phyloP scores from a whole-genome alignment of 2,888 invertebrate genomes.

The Phortica okadai region DNA sequence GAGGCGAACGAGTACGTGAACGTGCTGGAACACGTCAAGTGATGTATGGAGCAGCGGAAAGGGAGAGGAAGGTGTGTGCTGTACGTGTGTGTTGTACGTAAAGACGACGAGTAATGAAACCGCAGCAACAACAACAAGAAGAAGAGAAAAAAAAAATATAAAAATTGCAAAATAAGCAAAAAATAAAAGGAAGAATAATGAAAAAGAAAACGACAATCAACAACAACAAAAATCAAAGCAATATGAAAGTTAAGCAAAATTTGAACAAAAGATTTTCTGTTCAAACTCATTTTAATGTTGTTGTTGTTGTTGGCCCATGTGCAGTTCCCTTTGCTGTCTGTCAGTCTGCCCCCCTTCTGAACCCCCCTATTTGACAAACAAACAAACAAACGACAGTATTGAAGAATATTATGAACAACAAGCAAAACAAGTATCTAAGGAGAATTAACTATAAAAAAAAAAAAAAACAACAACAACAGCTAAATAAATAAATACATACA shows the following conservation, averaged over 20 bases:
- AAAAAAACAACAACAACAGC: conserved; percentile 51
- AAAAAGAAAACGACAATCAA: not conserved
- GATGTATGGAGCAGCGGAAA: not conserved
- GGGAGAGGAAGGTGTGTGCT: too few relatives aligned
- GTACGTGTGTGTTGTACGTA: too few relatives aligned
- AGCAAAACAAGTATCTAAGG: not conserved
- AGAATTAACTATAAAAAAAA: not conserved
- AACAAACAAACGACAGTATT: conserved; percentile 35
- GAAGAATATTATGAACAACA: conserved; percentile 44
- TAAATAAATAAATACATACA: conserved; percentile 32
- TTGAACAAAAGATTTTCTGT: too few relatives aligned
- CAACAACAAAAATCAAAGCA: not conserved
- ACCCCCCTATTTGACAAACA: not conserved
- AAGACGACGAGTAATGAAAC: not conserved
- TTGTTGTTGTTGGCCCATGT: too few relatives aligned
- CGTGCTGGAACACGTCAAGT: conserved; percentile 26
- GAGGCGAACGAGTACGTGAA: conserved; percentile 27
- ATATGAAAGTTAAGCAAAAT: too few relatives aligned
- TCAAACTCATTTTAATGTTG: too few relatives aligned
- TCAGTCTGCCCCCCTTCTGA: too few relatives aligned
- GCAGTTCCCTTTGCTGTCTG: too few relatives aligned
- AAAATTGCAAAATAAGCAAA: conserved; percentile 16
- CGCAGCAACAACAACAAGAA: not conserved
- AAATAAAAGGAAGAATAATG: not conserved
- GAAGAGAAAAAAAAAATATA: not conserved